Evolutionary conservation across 2,888 invertebrate genomes (phyloP), one percentile per base, ranked within the genome.

Genomic region (Trichogramma dendrolimi): DNA sequence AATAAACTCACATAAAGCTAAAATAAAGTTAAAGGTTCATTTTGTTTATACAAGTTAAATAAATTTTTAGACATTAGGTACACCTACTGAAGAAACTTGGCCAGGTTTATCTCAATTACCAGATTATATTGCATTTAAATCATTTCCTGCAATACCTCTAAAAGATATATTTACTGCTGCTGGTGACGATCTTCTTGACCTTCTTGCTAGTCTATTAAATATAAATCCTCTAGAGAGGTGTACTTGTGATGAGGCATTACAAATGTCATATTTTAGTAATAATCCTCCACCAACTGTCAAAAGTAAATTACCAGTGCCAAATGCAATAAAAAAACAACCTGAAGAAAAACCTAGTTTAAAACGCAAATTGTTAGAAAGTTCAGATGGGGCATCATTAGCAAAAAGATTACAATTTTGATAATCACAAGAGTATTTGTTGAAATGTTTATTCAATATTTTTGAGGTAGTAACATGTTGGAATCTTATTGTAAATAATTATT

Each of bases 131-230:
- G 89, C 92, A 75, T 96, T 97, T 79, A 96, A 96, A 76, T 85
- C 86, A 6, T 91, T 91, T 70, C 88, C 90, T 0, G 86, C 91
- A 0, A 92, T 91, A 48, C 92, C 93, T 4, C 79, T 98, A 54
- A 88, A 90, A 65, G 89, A 93, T 71, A 96, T 99, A 73, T 99
- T 99, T 79, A 94, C 94, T 51, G 98, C 98, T 2, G 97, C 96
- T 2, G 86, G 89, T 0, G 93, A 96, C 77, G 98, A 98, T 82
- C 82, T 97, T 46, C 80, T 99, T 41, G 86, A 89, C 66, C 81
- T 99, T 57, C 82, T 98, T 62, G 87, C 87, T 49, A 86, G 85
- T 59, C 80, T 96, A 60, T 82, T 98, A 8, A 84, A 87, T 8
- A 81, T 96, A 65, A 90, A 94, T 82, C 98, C 98, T 0, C 81